phyloP scores from a whole-genome alignment of 1,140 invertebrate genomes.

The Andrena cerasifolii region DNA sequence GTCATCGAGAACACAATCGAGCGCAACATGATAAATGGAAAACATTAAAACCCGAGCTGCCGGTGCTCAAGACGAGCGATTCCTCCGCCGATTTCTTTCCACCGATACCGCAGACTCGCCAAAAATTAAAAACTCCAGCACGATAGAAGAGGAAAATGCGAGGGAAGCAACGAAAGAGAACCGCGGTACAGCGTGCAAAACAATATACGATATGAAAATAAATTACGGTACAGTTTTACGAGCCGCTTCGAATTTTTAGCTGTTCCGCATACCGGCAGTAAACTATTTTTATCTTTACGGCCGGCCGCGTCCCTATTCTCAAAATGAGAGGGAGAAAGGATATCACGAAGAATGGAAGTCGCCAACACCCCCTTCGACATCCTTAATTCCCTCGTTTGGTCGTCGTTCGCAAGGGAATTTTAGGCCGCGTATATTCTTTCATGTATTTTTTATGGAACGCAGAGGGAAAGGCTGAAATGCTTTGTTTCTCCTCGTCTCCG shows the following conservation, averaged over 20 bases:
- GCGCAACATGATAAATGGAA: slow-evolving; percentile 57
- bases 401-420: slow-evolving; percentile 42
- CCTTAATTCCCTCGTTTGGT: slow-evolving; percentile 51
- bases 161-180: slow-evolving; percentile 13
- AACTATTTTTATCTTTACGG: slow-evolving; percentile 62
- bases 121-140: background rate
- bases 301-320: slow-evolving; percentile 43
- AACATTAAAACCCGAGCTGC: slow-evolving; percentile 41
- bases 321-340: slow-evolving; percentile 43
- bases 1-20: slow-evolving; percentile 62
- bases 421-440: slow-evolving; percentile 28
- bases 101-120: background rate
- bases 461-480: background rate
- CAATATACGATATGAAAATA: slow-evolving; percentile 44
- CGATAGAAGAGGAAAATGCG: background rate
- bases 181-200: slow-evolving; percentile 58
- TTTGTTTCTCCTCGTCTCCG: background rate
- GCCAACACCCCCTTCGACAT: slow-evolving; percentile 48
- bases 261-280: slow-evolving; percentile 22
- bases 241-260: slow-evolving; percentile 42
- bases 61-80: too few relatives aligned
- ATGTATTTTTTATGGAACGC: slow-evolving; percentile 10
- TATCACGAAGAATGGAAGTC: slow-evolving; percentile 38
- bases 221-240: slow-evolving; percentile 40
- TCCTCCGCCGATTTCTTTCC: background rate